Base-by-base conservation (phyloP, 2,797 vertebrate genomes). In the Coregonus suidteri region DNA sequence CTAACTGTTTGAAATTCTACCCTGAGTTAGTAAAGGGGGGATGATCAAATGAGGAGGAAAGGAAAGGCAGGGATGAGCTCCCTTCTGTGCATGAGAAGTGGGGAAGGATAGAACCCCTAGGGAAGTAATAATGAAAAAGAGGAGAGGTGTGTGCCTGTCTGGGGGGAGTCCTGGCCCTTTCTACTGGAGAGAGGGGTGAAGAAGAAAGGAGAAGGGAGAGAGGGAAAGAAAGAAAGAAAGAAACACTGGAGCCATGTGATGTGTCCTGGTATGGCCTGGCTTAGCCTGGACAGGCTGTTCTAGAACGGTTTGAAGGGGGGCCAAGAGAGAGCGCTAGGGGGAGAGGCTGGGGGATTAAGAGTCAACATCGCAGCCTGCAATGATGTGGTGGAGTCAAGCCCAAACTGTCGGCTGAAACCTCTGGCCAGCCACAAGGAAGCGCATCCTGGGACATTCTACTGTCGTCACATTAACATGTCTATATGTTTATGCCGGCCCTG, bases 191-290 rank as follows among this genome's bases (percentile, higher is more conserved):
- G 35, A 70, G 3, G 25, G 25, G 25, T 25, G 25, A 25, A 25
- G 25, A 80, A 6, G 35, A 68, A 47, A 20, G 69, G 15, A 73
- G 31, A 62, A 78, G 64, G 82, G 82, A 65, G 25, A 14, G 59
- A 64, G 20, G 2, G 20, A 64, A 7, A 30, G n/a, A 64, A 4
- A 5, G n/a, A 64, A 4, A 5, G 65, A 35, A 31, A 31, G 30
- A 35, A 18, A 34, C 31, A 67, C 31, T 25, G 20, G 7, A 25
- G 59, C 59, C 31, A 16, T 56, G 53, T 37, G 72, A 30, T 16
- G 30, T 64, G 53, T 59, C 25, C 31, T 15, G 16, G 71, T 15
- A 3, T 20, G 30, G 11, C 18, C 30, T 47, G 56, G 71, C 41
- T 52, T 71, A 41, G 35, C 41, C 53, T 75, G 52, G n/a, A 37